Percentiles rank a stretch among this genome's conserved stretches.
Evolutionary conservation across 1,140 invertebrate species (phyloP).

Genomic region (Camponotus vicinus): DNA sequence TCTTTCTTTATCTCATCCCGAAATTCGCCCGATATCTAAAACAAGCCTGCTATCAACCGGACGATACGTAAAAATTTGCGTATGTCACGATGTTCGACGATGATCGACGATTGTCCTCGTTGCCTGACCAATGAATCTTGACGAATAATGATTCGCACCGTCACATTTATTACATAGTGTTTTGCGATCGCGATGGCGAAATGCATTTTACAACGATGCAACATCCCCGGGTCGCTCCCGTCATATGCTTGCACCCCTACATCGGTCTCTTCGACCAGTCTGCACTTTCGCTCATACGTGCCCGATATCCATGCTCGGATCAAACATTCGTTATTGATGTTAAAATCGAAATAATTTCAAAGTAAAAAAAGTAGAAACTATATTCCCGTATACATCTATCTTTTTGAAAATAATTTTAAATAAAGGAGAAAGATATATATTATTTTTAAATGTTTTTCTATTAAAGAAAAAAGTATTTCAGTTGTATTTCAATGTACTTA

Average conservation of each 20-base stretch:
- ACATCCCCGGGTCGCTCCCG: neutral
- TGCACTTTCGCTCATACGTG: neutral
- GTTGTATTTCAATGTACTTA: neutral
- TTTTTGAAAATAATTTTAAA: neutral
- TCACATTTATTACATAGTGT: neutral
- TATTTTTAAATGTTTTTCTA: neutral
- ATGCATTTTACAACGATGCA: constrained; percentile 12
- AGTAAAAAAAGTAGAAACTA: neutral
- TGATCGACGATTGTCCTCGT: neutral
- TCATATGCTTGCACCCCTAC: neutral
- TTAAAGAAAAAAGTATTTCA: neutral
- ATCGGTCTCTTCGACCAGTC: neutral
- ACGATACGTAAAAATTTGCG: neutral
- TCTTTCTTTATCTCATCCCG: neutral
- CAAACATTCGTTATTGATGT: neutral
- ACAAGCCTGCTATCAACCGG: neutral
- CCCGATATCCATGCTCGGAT: neutral
- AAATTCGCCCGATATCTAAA: neutral
- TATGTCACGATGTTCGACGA: neutral
- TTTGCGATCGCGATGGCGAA: neutral
- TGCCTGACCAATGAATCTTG: constrained; percentile 1
- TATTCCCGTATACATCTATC: neutral
- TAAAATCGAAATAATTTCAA: constrained; percentile 1
- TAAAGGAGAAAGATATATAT: neutral
- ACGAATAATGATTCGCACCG: neutral